These are phyloP conservation scores for Lasioglossum leucozonium DNA, from an alignment of 2,888 invertebrate genomes.

Conservation along the genomic window DNA sequence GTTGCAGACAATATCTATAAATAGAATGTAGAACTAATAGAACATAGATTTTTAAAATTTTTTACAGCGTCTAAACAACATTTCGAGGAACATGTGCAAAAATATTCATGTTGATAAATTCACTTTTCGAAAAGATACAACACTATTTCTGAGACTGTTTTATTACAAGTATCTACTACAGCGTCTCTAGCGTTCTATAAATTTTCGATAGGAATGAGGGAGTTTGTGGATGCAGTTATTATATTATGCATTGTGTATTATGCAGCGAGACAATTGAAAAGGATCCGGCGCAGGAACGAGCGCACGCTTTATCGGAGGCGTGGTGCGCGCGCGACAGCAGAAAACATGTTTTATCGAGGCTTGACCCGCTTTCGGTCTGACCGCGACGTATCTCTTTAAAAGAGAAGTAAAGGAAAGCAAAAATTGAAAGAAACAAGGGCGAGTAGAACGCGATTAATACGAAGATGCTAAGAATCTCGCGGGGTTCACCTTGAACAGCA, in stretches of 20 bases:
- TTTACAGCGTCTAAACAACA: too few relatives aligned
- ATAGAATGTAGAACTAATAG: too few relatives aligned
- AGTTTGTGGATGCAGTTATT: background rate
- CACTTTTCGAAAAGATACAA: too few relatives aligned
- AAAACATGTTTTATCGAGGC: slow-evolving; percentile 63
- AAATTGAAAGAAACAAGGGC: background rate
- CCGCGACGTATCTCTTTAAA: slow-evolving; percentile 20
- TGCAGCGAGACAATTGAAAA: background rate
- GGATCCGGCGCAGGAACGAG: background rate
- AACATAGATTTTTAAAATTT: too few relatives aligned
- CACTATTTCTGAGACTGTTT: background rate
- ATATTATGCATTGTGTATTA: background rate
- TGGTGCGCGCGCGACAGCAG: slow-evolving; percentile 23
- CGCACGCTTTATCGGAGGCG: slow-evolving; percentile 47
- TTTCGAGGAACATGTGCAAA: too few relatives aligned
- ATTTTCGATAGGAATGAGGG: background rate
- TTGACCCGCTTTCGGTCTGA: slow-evolving; percentile 55
- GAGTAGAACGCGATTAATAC: background rate
- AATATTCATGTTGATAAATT: background rate
- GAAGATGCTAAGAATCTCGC: background rate
- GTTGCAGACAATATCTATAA: background rate
- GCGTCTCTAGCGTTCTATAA: background rate
- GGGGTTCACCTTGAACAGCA: background rate
- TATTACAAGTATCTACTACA: background rate
- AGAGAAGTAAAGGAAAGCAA: background rate